Evolutionary conservation across 2,113 vertebrate species (phyloP).

Genomic region (Periophthalmodon schlosseri): DNA sequence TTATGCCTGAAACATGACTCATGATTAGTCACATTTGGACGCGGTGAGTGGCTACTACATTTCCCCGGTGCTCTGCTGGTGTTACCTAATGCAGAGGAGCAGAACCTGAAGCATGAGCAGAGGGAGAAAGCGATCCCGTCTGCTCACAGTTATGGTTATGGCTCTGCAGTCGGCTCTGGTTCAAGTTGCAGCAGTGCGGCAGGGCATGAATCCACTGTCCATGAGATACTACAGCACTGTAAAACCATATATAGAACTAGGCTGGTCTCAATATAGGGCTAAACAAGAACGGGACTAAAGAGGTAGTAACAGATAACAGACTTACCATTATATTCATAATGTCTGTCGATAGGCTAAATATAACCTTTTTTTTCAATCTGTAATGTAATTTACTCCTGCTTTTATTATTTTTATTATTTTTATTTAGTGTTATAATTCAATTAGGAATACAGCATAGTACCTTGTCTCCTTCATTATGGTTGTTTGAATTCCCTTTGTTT

Average conservation of each 20-base stretch:
- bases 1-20: slow-evolving; percentile 7
- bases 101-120: slow-evolving; percentile 35
- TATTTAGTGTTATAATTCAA: too few relatives aligned
- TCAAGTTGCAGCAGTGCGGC: slow-evolving; percentile 49
- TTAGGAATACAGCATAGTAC: too few relatives aligned
- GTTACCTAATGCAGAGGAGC: slow-evolving; percentile 34
- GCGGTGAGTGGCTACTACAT: not conserved
- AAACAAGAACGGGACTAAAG: too few relatives aligned
- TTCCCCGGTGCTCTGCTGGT: not conserved
- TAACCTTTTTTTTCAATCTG: too few relatives aligned
- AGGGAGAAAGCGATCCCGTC: slow-evolving; percentile 45
- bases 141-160: slow-evolving; percentile 37
- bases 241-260: not conserved
- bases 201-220: slow-evolving; percentile 21
- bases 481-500: too few relatives aligned
- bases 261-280: not conserved
- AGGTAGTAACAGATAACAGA: too few relatives aligned
- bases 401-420: too few relatives aligned
- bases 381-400: too few relatives aligned
- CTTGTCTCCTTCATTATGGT: too few relatives aligned
- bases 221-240: slow-evolving; percentile 13
- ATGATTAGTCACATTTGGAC: slow-evolving; percentile 4
- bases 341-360: too few relatives aligned
- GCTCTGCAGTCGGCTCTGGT: slow-evolving; percentile 47
- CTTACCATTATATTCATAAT: too few relatives aligned